Conservation (phyloP, 92 coral and sea anemone genomes). For the Porites rus region DNA sequence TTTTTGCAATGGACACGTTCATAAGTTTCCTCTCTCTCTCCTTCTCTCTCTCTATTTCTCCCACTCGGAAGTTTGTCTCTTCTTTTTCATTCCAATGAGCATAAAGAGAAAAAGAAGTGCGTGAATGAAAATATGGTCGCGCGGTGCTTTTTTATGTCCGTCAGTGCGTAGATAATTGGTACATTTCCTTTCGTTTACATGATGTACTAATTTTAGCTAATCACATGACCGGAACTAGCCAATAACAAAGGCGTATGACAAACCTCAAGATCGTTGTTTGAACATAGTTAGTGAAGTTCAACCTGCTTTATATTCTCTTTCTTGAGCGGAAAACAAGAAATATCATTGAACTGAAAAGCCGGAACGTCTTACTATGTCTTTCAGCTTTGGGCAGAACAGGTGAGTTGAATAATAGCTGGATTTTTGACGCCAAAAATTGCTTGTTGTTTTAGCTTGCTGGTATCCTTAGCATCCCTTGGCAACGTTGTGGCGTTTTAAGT, state of each 20-base stretch:
- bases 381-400: slow-evolving; percentile 54
- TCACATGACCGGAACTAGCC: slow-evolving; percentile 67
- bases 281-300: slow-evolving; percentile 22
- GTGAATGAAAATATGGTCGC: too few relatives aligned
- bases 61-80: too few relatives aligned
- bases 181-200: neutral
- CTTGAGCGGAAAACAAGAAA: slow-evolving; percentile 18
- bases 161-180: too few relatives aligned
- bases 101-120: too few relatives aligned
- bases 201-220: neutral
- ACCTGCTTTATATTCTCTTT: neutral
- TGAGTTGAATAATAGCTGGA: neutral
- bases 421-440: slow-evolving; percentile 8
- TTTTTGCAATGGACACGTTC: too few relatives aligned
- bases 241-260: slow-evolving; percentile 34
- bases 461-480: slow-evolving; percentile 47
- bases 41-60: too few relatives aligned
- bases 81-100: too few relatives aligned
- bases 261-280: slow-evolving; percentile 42
- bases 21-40: too few relatives aligned
- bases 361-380: slow-evolving; percentile 21
- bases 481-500: slow-evolving; percentile 60
- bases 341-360: neutral
- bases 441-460: neutral
- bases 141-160: too few relatives aligned